Conservation (phyloP, 1,140 invertebrate species). For the Telenomus remus region DNA sequence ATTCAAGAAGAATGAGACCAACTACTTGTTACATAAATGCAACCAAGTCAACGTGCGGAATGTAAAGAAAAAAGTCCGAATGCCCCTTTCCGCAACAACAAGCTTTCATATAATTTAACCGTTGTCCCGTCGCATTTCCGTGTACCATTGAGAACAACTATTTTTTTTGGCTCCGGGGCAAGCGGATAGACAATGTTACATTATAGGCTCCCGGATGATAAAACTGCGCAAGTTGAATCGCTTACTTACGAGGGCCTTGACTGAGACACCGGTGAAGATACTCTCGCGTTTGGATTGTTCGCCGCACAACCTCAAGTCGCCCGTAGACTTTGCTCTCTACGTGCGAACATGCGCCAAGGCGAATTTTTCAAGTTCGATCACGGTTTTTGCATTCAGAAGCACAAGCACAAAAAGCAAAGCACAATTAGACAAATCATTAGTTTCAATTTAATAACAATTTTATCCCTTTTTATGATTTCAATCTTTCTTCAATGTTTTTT, state of each 20-base stretch:
- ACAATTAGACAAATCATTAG: too few species aligned
- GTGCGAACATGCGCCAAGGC: conserved; percentile 47
- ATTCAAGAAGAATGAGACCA: too few species aligned
- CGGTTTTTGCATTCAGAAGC: conserved; percentile 53
- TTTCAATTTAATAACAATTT: too few species aligned
- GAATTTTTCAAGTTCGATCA: too few species aligned
- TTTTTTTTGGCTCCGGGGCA: conserved; percentile 33
- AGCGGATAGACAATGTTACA: conserved; percentile 43
- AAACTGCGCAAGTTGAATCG: conserved; percentile 49
- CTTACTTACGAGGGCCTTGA: conserved; percentile 78
- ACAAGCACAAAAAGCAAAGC: conserved; percentile 46
- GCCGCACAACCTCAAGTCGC: conserved; percentile 71
- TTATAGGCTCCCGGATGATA: conserved; percentile 42
- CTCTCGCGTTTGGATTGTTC: conserved; percentile 68
- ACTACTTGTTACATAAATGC: too few species aligned
- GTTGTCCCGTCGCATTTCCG: conserved; percentile 33
- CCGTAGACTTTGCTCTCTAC: conserved; percentile 73
- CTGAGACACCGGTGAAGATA: conserved; percentile 77
- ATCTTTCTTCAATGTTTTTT: too few species aligned
- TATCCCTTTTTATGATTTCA: too few species aligned
- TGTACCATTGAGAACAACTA: conserved; percentile 35
- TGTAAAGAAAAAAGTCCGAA: conserved; percentile 2
- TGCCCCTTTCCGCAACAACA: conserved; percentile 12
- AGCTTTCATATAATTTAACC: conserved; percentile 23
- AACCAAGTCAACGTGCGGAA: too few species aligned